Conservation (phyloP, 2,113 vertebrate genomes). For the Smithornis capensis region DNA sequence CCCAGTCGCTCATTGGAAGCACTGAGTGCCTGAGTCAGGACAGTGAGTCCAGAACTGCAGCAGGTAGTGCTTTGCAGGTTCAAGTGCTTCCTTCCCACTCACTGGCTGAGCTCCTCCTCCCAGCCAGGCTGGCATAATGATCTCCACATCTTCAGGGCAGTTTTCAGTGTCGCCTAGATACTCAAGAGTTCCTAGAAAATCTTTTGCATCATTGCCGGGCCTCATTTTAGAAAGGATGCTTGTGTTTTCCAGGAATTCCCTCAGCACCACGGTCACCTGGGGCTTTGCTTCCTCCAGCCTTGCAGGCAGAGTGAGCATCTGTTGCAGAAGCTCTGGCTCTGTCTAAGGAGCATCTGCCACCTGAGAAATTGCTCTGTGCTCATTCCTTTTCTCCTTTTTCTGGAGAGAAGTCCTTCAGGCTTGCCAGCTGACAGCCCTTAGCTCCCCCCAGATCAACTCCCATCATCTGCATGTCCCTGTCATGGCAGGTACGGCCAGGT, state of each 20-base stretch:
- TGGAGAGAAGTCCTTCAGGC: background rate
- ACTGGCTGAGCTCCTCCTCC: background rate
- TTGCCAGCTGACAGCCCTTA: background rate
- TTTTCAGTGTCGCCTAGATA: background rate
- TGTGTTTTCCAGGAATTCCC: slow-evolving; percentile 30
- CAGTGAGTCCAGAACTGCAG: background rate
- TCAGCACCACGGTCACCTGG: background rate
- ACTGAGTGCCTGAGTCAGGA: background rate
- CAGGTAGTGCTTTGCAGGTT: background rate
- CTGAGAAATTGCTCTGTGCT: background rate
- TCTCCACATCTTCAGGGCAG: background rate
- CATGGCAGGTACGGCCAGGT: background rate
- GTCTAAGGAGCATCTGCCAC: slow-evolving; percentile 7
- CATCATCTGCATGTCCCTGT: background rate
- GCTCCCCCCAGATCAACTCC: background rate
- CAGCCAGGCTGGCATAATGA: background rate
- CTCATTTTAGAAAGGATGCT: background rate
- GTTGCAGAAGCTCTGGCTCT: background rate
- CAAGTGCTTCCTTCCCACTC: background rate
- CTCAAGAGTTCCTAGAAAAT: slow-evolving; percentile 42
- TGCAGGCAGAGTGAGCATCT: background rate
- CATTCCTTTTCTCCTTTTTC: background rate
- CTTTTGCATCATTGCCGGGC: background rate
- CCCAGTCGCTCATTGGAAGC: background rate
- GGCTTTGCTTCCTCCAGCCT: slow-evolving; percentile 10